A percentile compares a stretch with the other conserved stretches of the same genome.
These are phyloP conservation scores for Elachura formosa DNA, from an alignment of 2,113 vertebrate species.

Conservation along the genomic window DNA sequence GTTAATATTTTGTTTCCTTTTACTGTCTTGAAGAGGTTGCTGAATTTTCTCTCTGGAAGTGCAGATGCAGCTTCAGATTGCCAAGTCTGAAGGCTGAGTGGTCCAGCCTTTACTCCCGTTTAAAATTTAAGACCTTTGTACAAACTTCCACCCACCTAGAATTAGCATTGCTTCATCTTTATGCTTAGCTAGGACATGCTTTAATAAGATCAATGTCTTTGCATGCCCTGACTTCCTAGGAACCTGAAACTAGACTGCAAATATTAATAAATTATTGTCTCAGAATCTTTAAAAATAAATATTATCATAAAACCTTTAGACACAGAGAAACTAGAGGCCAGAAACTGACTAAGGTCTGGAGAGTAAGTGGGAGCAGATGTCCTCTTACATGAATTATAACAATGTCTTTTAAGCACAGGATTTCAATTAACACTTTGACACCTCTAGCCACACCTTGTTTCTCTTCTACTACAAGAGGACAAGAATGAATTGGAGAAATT, in stretches of 20 bases:
- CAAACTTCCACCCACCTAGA: background rate
- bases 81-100: background rate
- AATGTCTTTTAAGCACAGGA: background rate
- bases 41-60: background rate
- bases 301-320: fast-evolving
- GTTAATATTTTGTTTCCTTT: background rate
- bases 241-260: background rate
- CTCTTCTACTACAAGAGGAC: background rate
- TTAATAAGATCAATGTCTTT: background rate
- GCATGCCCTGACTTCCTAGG: background rate
- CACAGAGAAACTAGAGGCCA: background rate
- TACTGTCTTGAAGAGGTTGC: background rate
- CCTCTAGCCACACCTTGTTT: background rate
- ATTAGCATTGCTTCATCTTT: background rate
- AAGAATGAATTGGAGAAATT: background rate
- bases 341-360: background rate
- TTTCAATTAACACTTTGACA: background rate
- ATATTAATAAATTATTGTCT: background rate
- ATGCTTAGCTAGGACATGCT: background rate
- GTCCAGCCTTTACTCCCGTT: background rate
- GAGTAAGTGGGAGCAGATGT: background rate
- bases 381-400: background rate
- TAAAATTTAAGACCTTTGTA: background rate
- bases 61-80: background rate
- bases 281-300: background rate